These are phyloP conservation scores for Typhlomys cinereus DNA, from an alignment of 2,113 vertebrate genomes.

Conservation along the genomic window DNA sequence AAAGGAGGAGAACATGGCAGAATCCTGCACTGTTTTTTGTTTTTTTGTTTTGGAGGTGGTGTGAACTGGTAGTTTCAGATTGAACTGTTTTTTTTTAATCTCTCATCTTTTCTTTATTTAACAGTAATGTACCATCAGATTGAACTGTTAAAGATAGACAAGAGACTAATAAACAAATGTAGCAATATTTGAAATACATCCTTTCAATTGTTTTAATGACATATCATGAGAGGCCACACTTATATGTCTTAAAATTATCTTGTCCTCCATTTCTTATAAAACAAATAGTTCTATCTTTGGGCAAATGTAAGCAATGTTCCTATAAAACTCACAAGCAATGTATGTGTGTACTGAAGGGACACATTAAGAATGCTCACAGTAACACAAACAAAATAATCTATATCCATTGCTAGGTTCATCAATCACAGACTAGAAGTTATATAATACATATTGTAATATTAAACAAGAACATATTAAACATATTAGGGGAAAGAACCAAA, in stretches of 20 bases:
- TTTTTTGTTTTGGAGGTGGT: too few species aligned
- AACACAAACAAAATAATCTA: conserved; percentile 8
- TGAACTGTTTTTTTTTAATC: too few species aligned
- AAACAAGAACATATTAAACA: conserved; percentile 37
- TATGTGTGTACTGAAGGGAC: background rate
- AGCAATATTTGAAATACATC: conserved; percentile 25
- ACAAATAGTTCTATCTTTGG: conserved; percentile 41
- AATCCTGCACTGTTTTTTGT: background rate
- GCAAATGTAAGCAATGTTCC: conserved; percentile 36
- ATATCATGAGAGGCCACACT: conserved; percentile 3
- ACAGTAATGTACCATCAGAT: too few species aligned
- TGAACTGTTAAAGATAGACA: background rate
- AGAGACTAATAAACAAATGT: background rate
- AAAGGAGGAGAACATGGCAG: background rate
- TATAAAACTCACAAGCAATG: background rate
- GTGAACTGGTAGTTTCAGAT: background rate
- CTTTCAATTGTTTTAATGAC: conserved; percentile 14
- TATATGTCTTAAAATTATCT: conserved; percentile 2
- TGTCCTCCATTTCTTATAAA: conserved; percentile 23
- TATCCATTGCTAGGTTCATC: background rate
- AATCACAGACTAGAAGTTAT: background rate
- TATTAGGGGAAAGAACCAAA: background rate
- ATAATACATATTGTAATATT: background rate
- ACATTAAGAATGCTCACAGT: background rate
- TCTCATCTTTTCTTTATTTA: too few species aligned